phyloP scores from a whole-genome alignment of 2,888 invertebrate species.

The Andrena flavipes region DNA sequence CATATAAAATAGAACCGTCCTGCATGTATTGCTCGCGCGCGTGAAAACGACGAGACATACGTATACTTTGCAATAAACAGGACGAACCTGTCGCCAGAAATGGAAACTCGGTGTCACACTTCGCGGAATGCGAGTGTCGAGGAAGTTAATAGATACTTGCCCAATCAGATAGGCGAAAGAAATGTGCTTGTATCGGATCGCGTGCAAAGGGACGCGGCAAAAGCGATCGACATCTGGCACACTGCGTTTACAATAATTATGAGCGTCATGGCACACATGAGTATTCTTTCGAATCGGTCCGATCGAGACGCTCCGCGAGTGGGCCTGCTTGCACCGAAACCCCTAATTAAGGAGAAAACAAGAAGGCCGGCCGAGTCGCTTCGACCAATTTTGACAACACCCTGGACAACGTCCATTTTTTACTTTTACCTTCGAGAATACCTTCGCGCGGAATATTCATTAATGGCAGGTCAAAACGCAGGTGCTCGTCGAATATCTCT shows the following conservation, averaged over 20 bases:
- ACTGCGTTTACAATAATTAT: slow-evolving; percentile 71
- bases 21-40: background rate
- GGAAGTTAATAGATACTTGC: background rate
- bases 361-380: slow-evolving; percentile 12
- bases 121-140: background rate
- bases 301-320: slow-evolving; percentile 58
- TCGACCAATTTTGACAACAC: slow-evolving; percentile 47
- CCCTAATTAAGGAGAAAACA: slow-evolving; percentile 67
- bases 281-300: slow-evolving; percentile 27
- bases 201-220: slow-evolving; percentile 61
- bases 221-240: slow-evolving; percentile 52
- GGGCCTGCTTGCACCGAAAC: slow-evolving; percentile 52
- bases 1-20: background rate
- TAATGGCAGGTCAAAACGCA: no score
- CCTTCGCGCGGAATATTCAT: background rate
- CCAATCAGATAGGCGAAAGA: slow-evolving; percentile 1
- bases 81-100: background rate
- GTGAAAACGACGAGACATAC: background rate
- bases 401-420: slow-evolving; percentile 33
- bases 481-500: no score
- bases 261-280: slow-evolving; percentile 64
- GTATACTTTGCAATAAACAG: background rate
- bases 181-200: slow-evolving; percentile 55
- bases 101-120: background rate
- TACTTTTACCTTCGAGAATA: slow-evolving; percentile 10